These are phyloP conservation scores for Ichneumoninae sp. DNA, from an alignment of 2,888 invertebrate genomes.

Conservation along the genomic window DNA sequence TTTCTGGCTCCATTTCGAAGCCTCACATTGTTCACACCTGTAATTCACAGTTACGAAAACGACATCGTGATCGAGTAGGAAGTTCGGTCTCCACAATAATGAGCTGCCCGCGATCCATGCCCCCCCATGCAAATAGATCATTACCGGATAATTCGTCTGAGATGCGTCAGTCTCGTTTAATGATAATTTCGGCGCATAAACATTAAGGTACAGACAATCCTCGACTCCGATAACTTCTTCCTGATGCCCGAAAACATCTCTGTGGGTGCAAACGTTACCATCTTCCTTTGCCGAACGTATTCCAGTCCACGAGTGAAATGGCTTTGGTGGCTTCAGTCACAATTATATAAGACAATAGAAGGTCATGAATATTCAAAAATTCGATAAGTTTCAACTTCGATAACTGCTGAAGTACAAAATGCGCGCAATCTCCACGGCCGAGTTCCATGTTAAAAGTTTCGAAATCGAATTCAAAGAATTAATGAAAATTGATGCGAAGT, in stretches of 20 bases:
- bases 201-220: slow-evolving; percentile 92
- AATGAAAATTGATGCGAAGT: no score
- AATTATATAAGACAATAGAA: not conserved
- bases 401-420: not conserved
- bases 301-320: slow-evolving; percentile 87
- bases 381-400: not conserved
- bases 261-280: slow-evolving; percentile 90
- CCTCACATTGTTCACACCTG: slow-evolving; percentile 81
- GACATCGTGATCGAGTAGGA: slow-evolving; percentile 89
- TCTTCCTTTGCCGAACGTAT: slow-evolving; percentile 79
- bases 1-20: not conserved
- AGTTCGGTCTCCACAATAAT: slow-evolving; percentile 89
- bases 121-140: slow-evolving; percentile 89
- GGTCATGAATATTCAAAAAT: not conserved
- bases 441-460: not conserved
- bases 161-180: slow-evolving; percentile 74
- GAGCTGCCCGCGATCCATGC: slow-evolving; percentile 85
- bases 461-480: no score
- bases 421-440: not conserved
- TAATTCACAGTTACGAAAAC: slow-evolving; percentile 90
- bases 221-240: slow-evolving; percentile 88
- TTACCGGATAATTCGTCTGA: slow-evolving; percentile 85
- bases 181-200: slow-evolving; percentile 86
- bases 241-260: slow-evolving; percentile 88
- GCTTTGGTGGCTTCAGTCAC: slow-evolving; percentile 85